phyloP scores from a whole-genome alignment of 2,113 vertebrate species.

The Argyrosomus japonicus region DNA sequence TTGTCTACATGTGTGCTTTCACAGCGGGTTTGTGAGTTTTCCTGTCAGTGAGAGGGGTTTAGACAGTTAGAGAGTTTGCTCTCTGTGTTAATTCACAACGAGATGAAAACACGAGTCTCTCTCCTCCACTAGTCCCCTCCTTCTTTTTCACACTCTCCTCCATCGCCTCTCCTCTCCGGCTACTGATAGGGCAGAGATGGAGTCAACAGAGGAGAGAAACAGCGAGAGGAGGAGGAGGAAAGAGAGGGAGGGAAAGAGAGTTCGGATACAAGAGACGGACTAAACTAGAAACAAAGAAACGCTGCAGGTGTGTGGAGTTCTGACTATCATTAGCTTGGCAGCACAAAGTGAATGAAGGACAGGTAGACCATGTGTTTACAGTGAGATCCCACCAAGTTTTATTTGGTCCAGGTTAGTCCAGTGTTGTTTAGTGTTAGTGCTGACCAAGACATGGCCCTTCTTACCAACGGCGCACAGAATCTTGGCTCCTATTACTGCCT shows the following conservation, averaged over 20 bases:
- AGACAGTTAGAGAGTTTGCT: neutral
- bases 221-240: constrained; percentile 26
- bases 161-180: constrained; percentile 53
- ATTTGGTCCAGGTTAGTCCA: neutral
- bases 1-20: neutral
- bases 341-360: constrained; percentile 4
- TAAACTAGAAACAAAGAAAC: constrained; percentile 65
- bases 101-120: constrained; percentile 29
- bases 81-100: constrained; percentile 15
- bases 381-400: constrained; percentile 28
- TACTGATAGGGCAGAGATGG: constrained; percentile 74
- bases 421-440: neutral
- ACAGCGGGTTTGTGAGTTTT: neutral
- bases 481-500: constrained; percentile 80
- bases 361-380: constrained; percentile 28
- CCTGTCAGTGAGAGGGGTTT: neutral
- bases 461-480: constrained; percentile 53
- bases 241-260: constrained; percentile 49
- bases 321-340: constrained; percentile 14
- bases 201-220: constrained; percentile 65
- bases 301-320: constrained; percentile 76
- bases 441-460: constrained; percentile 79
- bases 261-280: constrained; percentile 53
- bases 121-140: constrained; percentile 55
- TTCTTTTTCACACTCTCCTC: constrained; percentile 39